Conservation (phyloP, 2,888 invertebrate genomes). For the Diloba caeruleocephala region DNA sequence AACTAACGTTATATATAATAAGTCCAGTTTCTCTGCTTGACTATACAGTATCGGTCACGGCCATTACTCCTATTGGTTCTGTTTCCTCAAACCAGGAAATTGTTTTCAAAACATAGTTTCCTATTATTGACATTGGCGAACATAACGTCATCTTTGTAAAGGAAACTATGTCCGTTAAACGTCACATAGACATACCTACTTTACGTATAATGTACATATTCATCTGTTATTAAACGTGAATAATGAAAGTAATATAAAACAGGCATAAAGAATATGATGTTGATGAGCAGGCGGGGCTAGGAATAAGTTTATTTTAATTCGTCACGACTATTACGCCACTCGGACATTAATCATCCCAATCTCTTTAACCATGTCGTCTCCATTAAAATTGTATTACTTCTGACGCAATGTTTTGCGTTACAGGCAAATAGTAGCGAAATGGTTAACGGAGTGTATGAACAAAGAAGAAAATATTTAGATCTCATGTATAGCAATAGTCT, state of each 20-base stretch:
- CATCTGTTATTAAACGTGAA: conserved; percentile 24
- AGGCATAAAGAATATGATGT: too few relatives aligned
- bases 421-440: too few relatives aligned
- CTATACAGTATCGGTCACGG: conserved; percentile 57
- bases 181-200: conserved; percentile 23
- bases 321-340: conserved; percentile 49
- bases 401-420: conserved; percentile 14
- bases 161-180: conserved; percentile 29
- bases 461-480: too few relatives aligned
- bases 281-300: too few relatives aligned
- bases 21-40: conserved; percentile 27
- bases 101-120: conserved; percentile 65
- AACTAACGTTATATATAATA: conserved; percentile 39
- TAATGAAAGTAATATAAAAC: not conserved
- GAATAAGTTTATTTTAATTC: conserved; percentile 33
- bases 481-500: too few relatives aligned
- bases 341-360: conserved; percentile 51
- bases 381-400: conserved; percentile 20
- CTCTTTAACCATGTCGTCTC: conserved; percentile 33
- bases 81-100: conserved; percentile 64
- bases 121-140: conserved; percentile 56
- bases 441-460: too few relatives aligned
- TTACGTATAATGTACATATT: conserved; percentile 16
- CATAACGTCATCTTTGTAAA: conserved; percentile 52
- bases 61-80: conserved; percentile 48